Conservation (phyloP, 2,797 vertebrate genomes). For the Todus mexicanus region DNA sequence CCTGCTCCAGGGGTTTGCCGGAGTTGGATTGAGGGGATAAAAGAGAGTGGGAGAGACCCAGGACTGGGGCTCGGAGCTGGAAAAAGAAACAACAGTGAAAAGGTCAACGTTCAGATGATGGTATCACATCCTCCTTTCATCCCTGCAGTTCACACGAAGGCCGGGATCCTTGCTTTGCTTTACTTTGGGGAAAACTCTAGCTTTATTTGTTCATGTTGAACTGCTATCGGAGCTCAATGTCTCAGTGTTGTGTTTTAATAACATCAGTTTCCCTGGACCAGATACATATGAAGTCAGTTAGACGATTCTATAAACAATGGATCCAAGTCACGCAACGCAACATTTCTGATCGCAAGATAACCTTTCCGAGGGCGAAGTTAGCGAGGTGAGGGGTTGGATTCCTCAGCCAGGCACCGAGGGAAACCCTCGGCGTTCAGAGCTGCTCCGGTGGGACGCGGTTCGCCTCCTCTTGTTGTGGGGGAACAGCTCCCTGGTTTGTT, state of each 20-base stretch:
- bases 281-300: slow-evolving; percentile 75
- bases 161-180: slow-evolving; percentile 69
- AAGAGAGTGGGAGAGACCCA: slow-evolving; percentile 44
- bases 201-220: slow-evolving; percentile 78
- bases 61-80: slow-evolving; percentile 47
- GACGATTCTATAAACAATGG: slow-evolving; percentile 73
- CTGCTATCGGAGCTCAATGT: slow-evolving; percentile 73
- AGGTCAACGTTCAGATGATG: slow-evolving; percentile 75
- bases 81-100: slow-evolving; percentile 74
- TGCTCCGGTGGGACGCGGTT: background rate
- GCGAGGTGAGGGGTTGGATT: slow-evolving; percentile 53
- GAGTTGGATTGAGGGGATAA: slow-evolving; percentile 53
- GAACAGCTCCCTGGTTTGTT: slow-evolving; percentile 29
- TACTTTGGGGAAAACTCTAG: slow-evolving; percentile 69
- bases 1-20: slow-evolving; percentile 57
- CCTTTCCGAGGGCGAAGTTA: slow-evolving; percentile 56
- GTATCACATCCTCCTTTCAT: slow-evolving; percentile 76
- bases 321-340: slow-evolving; percentile 68
- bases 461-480: background rate
- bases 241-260: slow-evolving; percentile 76
- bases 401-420: slow-evolving; percentile 29
- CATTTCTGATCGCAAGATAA: slow-evolving; percentile 73
- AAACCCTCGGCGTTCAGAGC: slow-evolving; percentile 1
- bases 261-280: slow-evolving; percentile 71
- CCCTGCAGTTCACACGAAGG: slow-evolving; percentile 70